Conservation (phyloP, 2,113 vertebrate genomes). For the Gnathonemus echidnorhynchus region DNA sequence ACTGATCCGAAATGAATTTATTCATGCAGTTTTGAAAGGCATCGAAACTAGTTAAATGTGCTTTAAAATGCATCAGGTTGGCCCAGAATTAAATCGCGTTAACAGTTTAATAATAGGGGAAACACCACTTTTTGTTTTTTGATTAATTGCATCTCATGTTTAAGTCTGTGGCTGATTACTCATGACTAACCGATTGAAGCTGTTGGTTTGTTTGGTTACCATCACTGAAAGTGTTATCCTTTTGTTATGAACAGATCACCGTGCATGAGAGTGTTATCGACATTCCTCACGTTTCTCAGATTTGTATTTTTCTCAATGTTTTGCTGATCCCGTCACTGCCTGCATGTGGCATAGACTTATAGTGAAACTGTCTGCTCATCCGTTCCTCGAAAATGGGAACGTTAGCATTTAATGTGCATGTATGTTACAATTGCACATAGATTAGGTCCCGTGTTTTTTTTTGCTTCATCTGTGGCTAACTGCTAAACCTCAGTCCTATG, state of each 20-base stretch:
- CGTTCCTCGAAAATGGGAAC: neutral
- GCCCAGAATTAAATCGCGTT: neutral
- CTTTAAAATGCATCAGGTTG: neutral
- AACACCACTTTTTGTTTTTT: neutral
- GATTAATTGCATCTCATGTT: neutral
- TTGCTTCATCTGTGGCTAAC: neutral
- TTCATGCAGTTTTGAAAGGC: neutral
- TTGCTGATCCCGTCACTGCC: slow-evolving; percentile 30
- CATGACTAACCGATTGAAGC: neutral
- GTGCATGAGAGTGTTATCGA: neutral
- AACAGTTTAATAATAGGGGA: neutral
- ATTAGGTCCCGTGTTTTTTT: neutral
- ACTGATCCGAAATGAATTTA: neutral
- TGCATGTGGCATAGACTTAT: slow-evolving; percentile 44
- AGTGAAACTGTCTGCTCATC: slow-evolving; percentile 36
- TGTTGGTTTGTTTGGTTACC: neutral
- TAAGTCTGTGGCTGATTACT: neutral
- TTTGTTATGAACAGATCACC: neutral
- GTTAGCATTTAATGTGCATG: neutral
- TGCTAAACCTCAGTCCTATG: neutral
- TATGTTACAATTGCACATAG: neutral
- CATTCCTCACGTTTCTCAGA: neutral
- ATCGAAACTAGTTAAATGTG: neutral
- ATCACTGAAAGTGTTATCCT: neutral
- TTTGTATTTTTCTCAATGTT: slow-evolving; percentile 12